Percentiles rank a stretch among this genome's conserved stretches.
Conservation (phyloP, 1,140 invertebrate genomes). For the Drosophila malerkotliana region DNA sequence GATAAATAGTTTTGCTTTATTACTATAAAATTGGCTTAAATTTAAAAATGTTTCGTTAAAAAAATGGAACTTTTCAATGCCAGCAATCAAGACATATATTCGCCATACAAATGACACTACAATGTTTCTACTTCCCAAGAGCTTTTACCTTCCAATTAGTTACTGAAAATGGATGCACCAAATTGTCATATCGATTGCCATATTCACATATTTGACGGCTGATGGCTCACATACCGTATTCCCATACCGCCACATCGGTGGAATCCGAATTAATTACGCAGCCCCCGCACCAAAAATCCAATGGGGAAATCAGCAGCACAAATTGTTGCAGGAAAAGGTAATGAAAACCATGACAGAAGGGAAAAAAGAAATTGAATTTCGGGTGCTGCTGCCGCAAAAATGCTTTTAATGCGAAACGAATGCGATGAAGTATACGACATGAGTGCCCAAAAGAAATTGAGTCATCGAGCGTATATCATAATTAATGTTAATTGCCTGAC, state of each 20-base stretch:
- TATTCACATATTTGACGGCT: slow-evolving; percentile 29
- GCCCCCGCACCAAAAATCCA: slow-evolving; percentile 21
- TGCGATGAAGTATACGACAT: slow-evolving; percentile 55
- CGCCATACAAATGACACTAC: background rate
- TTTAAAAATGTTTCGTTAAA: background rate
- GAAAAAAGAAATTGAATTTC: slow-evolving; percentile 49
- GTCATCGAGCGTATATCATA: slow-evolving; percentile 50
- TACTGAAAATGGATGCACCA: slow-evolving; percentile 45
- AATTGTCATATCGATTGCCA: slow-evolving; percentile 60
- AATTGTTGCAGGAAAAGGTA: slow-evolving; percentile 45
- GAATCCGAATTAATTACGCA: slow-evolving; percentile 62
- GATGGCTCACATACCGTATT: slow-evolving; percentile 20
- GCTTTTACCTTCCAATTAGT: slow-evolving; percentile 51
- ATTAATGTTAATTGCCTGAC: slow-evolving; percentile 79
- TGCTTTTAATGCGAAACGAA: slow-evolving; percentile 47
- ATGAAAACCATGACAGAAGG: slow-evolving; percentile 30
- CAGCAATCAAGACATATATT: slow-evolving; percentile 20
- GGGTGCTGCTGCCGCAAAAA: slow-evolving; percentile 42
- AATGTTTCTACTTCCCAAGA: slow-evolving; percentile 2
- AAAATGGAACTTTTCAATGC: slow-evolving; percentile 11
- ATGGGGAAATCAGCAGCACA: slow-evolving; percentile 62
- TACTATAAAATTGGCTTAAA: too few species aligned
- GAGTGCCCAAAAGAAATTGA: slow-evolving; percentile 31
- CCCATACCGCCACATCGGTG: slow-evolving; percentile 13
- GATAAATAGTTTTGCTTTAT: too few species aligned